Conservation (phyloP, 2,888 invertebrate species). For the Smittia sp. region DNA sequence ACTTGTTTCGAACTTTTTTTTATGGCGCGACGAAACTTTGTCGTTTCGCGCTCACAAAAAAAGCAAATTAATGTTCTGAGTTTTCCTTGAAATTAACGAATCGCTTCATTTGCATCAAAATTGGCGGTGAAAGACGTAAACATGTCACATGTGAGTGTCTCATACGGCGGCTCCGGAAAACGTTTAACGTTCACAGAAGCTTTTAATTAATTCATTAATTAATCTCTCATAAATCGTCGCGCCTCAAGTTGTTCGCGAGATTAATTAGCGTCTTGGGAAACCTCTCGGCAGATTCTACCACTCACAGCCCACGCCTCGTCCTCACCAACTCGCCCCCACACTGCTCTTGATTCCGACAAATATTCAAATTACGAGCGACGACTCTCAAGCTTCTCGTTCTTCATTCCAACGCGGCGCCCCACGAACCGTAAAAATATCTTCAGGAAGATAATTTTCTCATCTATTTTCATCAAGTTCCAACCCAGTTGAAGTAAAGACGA, state of each 20-base stretch:
- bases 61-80: no score
- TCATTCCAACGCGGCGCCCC: background rate
- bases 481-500: background rate
- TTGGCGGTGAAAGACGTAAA: background rate
- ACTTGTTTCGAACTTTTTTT: background rate
- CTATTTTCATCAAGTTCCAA: background rate
- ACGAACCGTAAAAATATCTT: constrained; percentile 25
- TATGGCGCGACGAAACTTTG: background rate
- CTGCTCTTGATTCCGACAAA: background rate
- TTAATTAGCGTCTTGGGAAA: background rate
- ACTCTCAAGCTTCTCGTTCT: background rate
- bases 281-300: background rate
- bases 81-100: background rate
- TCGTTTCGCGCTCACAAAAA: background rate
- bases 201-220: constrained; percentile 7
- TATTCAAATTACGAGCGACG: constrained; percentile 10
- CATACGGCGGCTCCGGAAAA: background rate
- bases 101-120: constrained; percentile 3
- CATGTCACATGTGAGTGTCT: background rate
- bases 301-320: background rate
- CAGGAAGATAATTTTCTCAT: constrained; percentile 10
- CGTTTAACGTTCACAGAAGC: background rate
- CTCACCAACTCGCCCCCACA: no score
- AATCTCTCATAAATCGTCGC: background rate
- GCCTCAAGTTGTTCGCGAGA: background rate